A percentile compares a stretch with the other conserved stretches of the same genome.
Conservation (phyloP, 2,888 invertebrate species). For the Ceratothoa steindachneri region DNA sequence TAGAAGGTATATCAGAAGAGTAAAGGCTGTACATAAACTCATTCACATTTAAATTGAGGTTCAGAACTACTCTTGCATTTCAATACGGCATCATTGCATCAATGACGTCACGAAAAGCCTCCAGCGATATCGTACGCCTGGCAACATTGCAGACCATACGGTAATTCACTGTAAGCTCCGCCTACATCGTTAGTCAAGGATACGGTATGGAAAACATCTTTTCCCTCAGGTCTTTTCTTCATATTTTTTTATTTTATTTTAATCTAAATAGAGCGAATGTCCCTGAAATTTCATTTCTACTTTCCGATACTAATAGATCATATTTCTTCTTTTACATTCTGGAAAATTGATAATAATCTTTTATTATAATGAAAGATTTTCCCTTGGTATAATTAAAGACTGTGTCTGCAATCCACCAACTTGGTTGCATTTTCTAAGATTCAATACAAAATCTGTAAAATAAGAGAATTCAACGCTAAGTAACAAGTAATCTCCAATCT, state of each 20-base stretch:
- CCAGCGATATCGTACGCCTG: not conserved
- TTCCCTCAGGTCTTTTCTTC: not conserved
- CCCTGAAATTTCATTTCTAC: constrained; percentile 1
- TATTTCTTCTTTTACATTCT: too few species aligned
- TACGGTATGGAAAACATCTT: constrained; percentile 9
- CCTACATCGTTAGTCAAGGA: constrained; percentile 4
- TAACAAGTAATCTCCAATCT: too few species aligned
- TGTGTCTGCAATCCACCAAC: too few species aligned
- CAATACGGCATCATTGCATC: not conserved
- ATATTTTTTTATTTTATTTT: not conserved
- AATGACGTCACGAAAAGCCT: not conserved
- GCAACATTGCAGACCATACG: not conserved
- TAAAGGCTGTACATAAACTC: not conserved
- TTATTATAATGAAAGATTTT: too few species aligned
- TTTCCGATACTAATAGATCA: too few species aligned
- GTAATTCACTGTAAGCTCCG: constrained; percentile 10
- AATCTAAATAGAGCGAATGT: not conserved
- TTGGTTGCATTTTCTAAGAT: too few species aligned
- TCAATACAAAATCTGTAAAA: too few species aligned
- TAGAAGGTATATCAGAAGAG: not conserved
- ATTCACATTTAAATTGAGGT: constrained; percentile 7
- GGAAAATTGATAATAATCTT: too few species aligned
- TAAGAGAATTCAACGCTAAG: too few species aligned
- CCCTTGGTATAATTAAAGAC: too few species aligned
- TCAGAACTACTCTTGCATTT: not conserved